These are phyloP conservation scores for Macaria liturata DNA, from an alignment of 2,888 invertebrate species.

Conservation along the genomic window DNA sequence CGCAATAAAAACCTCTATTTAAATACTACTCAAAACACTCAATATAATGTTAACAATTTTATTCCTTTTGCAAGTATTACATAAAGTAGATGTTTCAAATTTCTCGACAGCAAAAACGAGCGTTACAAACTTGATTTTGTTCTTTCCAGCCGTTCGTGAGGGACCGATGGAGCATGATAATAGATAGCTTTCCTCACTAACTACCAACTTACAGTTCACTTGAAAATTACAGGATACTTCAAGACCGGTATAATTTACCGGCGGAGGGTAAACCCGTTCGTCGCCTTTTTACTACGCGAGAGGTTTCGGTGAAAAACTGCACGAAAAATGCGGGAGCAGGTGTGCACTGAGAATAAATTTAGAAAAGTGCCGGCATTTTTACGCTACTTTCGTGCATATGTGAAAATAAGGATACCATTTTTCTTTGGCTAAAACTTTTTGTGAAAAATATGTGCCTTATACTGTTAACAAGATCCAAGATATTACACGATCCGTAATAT, in stretches of 20 bases:
- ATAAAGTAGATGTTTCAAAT: too few relatives aligned
- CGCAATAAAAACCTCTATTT: constrained; percentile 12
- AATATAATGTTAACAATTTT: too few relatives aligned
- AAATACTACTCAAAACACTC: not conserved
- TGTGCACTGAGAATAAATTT: constrained; percentile 20
- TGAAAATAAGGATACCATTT: not conserved
- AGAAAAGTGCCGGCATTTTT: constrained; percentile 6
- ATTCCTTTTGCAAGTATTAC: too few relatives aligned
- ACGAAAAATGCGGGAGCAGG: constrained; percentile 16
- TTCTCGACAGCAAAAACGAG: too few relatives aligned
- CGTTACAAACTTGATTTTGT: too few relatives aligned
- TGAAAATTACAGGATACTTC: constrained; percentile 37
- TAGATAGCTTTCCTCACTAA: too few relatives aligned
- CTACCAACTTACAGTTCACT: constrained; percentile 8
- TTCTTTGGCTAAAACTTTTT: not conserved
- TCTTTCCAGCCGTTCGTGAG: too few relatives aligned
- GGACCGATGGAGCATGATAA: too few relatives aligned
- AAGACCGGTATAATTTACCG: constrained; percentile 39
- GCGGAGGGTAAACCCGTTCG: constrained; percentile 18
- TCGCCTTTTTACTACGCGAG: constrained; percentile 22
- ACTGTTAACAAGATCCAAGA: too few relatives aligned
- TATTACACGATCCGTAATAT: too few relatives aligned
- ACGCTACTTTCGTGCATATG: constrained; percentile 4
- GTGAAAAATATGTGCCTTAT: too few relatives aligned
- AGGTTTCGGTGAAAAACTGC: constrained; percentile 18